Percentiles rank a stretch among this genome's conserved stretches.
phyloP scores from a whole-genome alignment of 2,113 vertebrate genomes.

The Stercorarius parasiticus region DNA sequence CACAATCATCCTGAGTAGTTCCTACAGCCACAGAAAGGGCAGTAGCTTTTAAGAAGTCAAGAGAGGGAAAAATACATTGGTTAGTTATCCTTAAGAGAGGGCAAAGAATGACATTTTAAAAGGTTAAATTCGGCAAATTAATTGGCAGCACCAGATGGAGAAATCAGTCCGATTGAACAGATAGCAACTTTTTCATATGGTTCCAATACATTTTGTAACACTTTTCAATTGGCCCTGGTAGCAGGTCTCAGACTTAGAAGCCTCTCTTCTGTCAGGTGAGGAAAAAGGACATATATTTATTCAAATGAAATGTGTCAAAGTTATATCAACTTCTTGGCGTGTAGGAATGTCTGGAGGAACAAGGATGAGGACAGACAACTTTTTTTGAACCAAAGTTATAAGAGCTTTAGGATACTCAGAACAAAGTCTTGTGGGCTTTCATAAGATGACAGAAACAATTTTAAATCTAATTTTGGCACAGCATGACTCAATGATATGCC shows the following conservation, averaged over 20 bases:
- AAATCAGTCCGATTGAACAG: slow-evolving; percentile 44
- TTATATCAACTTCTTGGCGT: not conserved
- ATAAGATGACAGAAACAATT: slow-evolving; percentile 25
- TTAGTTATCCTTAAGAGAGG: slow-evolving; percentile 43
- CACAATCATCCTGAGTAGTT: not conserved
- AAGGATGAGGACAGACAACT: not conserved
- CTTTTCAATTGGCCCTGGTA: not conserved
- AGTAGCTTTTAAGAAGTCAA: slow-evolving; percentile 1
- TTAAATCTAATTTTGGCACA: slow-evolving; percentile 45
- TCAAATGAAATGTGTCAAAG: not conserved
- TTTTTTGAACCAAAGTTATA: not conserved
- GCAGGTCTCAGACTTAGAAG: not conserved
- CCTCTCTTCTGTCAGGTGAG: not conserved
- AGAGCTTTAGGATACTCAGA: not conserved
- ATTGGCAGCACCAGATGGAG: slow-evolving; percentile 59
- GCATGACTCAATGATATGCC: slow-evolving; percentile 5
- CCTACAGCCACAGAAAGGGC: not conserved
- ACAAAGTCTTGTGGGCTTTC: not conserved
- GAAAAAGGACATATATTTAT: not conserved
- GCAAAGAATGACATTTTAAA: slow-evolving; percentile 66
- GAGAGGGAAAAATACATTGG: slow-evolving; percentile 14
- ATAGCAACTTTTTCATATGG: not conserved
- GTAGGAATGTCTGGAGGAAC: not conserved
- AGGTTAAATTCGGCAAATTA: slow-evolving; percentile 71
- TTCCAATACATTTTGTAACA: not conserved